Conservation (phyloP, 2,113 vertebrate genomes). For the Oreochromis spilurus region DNA sequence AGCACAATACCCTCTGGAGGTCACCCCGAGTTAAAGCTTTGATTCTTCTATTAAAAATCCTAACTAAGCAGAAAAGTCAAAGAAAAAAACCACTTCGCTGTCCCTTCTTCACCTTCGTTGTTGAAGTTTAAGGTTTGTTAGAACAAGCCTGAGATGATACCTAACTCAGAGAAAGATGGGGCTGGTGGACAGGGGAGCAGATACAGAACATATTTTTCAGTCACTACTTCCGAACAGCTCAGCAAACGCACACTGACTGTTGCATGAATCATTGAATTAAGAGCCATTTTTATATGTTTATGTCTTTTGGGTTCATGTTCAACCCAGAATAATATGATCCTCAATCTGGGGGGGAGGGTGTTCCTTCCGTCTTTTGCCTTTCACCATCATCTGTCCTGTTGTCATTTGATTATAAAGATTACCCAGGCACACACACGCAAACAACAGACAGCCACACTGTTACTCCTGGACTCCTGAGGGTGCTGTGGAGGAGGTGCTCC, state of each 20-base stretch:
- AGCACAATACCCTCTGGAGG: background rate
- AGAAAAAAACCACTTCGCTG: background rate
- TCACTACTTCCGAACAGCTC: background rate
- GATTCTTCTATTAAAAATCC: background rate
- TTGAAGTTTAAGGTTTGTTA: background rate
- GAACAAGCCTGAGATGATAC: background rate
- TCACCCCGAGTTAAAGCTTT: background rate
- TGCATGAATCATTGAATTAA: background rate
- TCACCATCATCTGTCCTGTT: background rate
- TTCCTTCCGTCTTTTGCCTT: background rate
- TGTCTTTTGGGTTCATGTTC: background rate
- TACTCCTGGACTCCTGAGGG: constrained; percentile 24
- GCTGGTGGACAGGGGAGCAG: background rate
- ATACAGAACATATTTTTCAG: background rate
- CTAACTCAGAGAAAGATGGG: background rate
- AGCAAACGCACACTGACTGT: background rate
- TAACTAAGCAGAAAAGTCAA: background rate
- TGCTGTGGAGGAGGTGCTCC: constrained; percentile 45
- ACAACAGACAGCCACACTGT: background rate
- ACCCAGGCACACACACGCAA: background rate
- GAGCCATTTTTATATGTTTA: background rate
- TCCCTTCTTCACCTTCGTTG: background rate
- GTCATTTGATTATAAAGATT: constrained; percentile 44
- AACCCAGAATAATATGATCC: background rate
- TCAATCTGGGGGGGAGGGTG: background rate